Evolutionary conservation across 2,797 vertebrate species (phyloP), one percentile per base, ranked within the genome.

Genomic region (Parauchenoglanis punctatus): DNA sequence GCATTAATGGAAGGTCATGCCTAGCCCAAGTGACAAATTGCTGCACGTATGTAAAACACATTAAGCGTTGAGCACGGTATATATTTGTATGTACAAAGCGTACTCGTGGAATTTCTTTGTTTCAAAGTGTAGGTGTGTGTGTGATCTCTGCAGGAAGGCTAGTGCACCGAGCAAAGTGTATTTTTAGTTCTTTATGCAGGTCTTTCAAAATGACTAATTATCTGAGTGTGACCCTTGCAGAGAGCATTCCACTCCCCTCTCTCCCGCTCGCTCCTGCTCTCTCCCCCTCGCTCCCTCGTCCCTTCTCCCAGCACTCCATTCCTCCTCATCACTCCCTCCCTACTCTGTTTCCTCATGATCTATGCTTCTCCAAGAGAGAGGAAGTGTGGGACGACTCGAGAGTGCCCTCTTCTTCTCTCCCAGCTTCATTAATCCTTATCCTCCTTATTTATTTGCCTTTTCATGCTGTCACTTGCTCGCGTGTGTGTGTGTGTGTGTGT

Each of bases 151-250:
- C 84, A 85, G 91, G 86, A 80, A 70, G 88, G 56, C 86, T 78
- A 80, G 91, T 93, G 90, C 83, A 44, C 67, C 87, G 93, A 92
- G 87, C 83, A 83, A 85, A 91, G 88, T 86, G 88, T 95, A 90
- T 95, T 94, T 95, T 94, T 94, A 94, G 94, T 90, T n/a, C 17
- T 91, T 84, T 85, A 86, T 89, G 89, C 92, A 82, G 82, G 80
- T 91, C 89, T 92, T 94, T 94, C 88, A 94, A 90, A 92, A 93
- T 95, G 93, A 95, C 90, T 94, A 95, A 95, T 95, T 95, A 93
- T 93, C 88, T 87, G 92, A 86, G 86, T 83, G 78, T 91, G 92
- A 93, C 93, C 91, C 93, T 92, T 91, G 88, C 93, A 92, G 90
- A 92, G 91, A 85, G 86, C 88, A 77, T 83, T 81, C 59, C 76